phyloP scores from a whole-genome alignment of 2,113 vertebrate genomes.

The Camelus dromedarius region DNA sequence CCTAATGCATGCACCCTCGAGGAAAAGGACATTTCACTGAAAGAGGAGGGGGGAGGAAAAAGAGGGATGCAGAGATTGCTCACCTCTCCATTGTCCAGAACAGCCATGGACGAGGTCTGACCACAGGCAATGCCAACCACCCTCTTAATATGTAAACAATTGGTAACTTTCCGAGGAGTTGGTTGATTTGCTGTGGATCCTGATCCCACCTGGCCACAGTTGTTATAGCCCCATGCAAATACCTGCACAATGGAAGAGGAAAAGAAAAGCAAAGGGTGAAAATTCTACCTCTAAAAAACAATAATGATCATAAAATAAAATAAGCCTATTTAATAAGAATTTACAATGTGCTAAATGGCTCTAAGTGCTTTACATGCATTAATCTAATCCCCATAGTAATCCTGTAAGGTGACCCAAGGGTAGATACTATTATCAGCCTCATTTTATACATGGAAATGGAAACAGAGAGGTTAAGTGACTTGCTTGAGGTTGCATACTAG shows the following conservation, averaged over 20 bases:
- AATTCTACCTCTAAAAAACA: not conserved
- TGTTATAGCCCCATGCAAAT: slow-evolving; percentile 98
- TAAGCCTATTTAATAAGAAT: not conserved
- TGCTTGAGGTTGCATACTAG: not conserved
- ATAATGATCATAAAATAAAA: not conserved
- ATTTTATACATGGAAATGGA: not conserved
- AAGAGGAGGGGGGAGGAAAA: not conserved
- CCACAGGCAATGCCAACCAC: slow-evolving; percentile 94
- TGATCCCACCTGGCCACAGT: slow-evolving; percentile 98
- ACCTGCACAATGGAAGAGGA: slow-evolving; percentile 87
- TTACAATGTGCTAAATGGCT: not conserved
- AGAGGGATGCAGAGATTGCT: slow-evolving; percentile 20
- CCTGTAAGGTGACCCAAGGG: not conserved
- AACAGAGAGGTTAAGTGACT: not conserved
- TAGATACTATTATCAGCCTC: too few species aligned
- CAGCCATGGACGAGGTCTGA: slow-evolving; percentile 96
- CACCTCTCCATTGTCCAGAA: slow-evolving; percentile 97
- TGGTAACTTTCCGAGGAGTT: slow-evolving; percentile 94
- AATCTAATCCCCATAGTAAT: not conserved
- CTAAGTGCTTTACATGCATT: not conserved
- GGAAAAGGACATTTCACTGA: not conserved
- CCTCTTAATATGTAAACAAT: slow-evolving; percentile 93
- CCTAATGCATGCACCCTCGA: not conserved
- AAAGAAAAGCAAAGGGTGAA: not conserved
- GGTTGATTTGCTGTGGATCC: slow-evolving; percentile 98